Percentiles rank a stretch among this genome's conserved stretches.
Conservation (phyloP, 37 sponge, comb jelly and placozoan species). For the Eunapius fragilis region DNA sequence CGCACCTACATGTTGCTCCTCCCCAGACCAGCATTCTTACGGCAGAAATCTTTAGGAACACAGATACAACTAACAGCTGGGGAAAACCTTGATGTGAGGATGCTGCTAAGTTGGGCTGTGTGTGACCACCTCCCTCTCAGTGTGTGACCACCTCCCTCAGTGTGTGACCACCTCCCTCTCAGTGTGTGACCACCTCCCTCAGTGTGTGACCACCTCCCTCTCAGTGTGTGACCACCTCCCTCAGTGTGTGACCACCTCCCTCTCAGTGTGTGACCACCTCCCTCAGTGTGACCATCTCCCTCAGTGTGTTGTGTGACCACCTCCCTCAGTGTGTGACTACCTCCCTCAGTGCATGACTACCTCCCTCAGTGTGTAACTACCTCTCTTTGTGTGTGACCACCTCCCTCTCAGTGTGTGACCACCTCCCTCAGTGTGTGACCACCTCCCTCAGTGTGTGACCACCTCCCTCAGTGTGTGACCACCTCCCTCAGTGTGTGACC, state of each 20-base stretch:
- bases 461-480: too few species aligned
- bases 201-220: neutral
- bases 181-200: neutral
- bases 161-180: neutral
- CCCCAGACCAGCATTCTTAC: neutral
- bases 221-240: neutral
- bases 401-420: too few species aligned
- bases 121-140: neutral
- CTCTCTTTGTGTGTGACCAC: too few species aligned
- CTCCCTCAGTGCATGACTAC: too few species aligned
- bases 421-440: too few species aligned
- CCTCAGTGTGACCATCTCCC: too few species aligned
- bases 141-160: neutral
- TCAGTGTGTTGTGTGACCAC: too few species aligned
- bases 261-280: neutral
- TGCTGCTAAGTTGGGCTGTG: neutral
- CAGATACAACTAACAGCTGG: constrained; percentile 6
- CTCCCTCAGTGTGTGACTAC: too few species aligned
- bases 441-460: too few species aligned
- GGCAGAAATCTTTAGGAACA: constrained; percentile 41
- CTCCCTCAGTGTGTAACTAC: too few species aligned
- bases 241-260: neutral
- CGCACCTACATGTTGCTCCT: too few species aligned
- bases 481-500: too few species aligned
- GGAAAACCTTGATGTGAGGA: neutral